phyloP scores from a whole-genome alignment of 2,113 vertebrate species.

The Vidua chalybeata region DNA sequence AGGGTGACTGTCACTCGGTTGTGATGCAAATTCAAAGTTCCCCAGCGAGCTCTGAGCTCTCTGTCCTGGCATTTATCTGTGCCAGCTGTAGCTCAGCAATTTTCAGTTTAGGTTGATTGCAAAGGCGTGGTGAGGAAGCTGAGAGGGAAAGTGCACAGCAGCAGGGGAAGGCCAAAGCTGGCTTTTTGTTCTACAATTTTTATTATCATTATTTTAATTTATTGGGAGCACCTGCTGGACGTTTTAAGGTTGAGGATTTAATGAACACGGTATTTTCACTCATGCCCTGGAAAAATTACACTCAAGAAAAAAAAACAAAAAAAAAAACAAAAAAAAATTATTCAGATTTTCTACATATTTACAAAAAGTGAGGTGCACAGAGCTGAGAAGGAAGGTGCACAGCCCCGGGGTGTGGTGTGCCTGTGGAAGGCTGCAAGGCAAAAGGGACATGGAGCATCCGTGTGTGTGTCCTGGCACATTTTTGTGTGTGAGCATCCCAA shows the following conservation, averaged over 20 bases:
- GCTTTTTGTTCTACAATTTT: not conserved
- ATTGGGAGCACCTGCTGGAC: not conserved
- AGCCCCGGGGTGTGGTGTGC: not conserved
- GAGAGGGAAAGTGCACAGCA: not conserved
- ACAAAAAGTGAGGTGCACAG: not conserved
- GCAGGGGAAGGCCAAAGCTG: not conserved
- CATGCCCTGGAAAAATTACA: slow-evolving; percentile 44
- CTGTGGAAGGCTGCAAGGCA: not conserved
- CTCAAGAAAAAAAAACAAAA: not conserved
- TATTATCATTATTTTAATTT: too few relatives aligned
- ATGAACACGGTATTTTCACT: slow-evolving; percentile 13
- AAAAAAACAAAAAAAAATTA: not conserved
- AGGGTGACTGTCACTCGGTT: not conserved
- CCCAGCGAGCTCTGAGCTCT: rapidly evolving
- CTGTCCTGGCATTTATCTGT: not conserved
- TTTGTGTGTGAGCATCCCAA: not conserved
- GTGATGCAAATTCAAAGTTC: not conserved
- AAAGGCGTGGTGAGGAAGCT: not conserved
- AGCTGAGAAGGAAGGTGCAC: not conserved
- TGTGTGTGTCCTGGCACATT: not conserved
- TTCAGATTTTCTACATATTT: slow-evolving; percentile 62
- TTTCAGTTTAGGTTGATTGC: not conserved
- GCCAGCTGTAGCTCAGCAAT: not conserved
- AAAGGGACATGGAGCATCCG: not conserved
- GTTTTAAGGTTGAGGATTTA: not conserved